These are phyloP conservation scores for Drosophila sechellia DNA, from an alignment of 1,140 invertebrate genomes.

Conservation along the genomic window DNA sequence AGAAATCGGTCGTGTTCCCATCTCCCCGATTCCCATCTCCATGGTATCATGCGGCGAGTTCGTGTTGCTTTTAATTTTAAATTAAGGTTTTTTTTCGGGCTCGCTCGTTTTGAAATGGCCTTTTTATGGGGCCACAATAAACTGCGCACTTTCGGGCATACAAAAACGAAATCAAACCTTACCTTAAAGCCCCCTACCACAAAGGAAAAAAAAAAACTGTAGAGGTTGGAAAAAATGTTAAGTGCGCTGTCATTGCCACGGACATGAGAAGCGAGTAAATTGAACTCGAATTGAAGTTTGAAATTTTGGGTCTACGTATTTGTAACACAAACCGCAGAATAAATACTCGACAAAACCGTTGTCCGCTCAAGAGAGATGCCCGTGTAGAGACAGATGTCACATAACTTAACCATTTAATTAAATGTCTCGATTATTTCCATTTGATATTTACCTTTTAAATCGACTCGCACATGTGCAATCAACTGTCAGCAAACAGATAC, in stretches of 20 bases:
- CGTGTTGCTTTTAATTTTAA: slow-evolving; percentile 56
- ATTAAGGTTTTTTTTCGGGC: slow-evolving; percentile 35
- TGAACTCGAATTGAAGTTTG: slow-evolving; percentile 20
- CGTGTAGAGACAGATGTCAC: too few relatives aligned
- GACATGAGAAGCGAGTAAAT: slow-evolving; percentile 41
- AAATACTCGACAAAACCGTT: not conserved
- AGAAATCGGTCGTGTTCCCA: slow-evolving; percentile 30
- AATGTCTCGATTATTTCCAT: not conserved
- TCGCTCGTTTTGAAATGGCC: slow-evolving; percentile 37
- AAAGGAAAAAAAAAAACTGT: slow-evolving; percentile 10
- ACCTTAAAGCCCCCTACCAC: slow-evolving; percentile 18
- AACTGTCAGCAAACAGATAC: not conserved
- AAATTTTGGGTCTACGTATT: slow-evolving; percentile 4
- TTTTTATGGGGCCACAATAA: slow-evolving; percentile 54
- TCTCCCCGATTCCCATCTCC: slow-evolving; percentile 13
- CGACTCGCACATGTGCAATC: slow-evolving; percentile 6
- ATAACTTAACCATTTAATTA: not conserved
- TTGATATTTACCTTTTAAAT: slow-evolving; percentile 1
- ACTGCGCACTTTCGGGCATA: slow-evolving; percentile 58
- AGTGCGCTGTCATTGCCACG: slow-evolving; percentile 71
- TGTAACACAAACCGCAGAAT: not conserved
- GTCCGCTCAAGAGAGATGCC: not conserved
- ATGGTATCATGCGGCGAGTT: slow-evolving; percentile 60
- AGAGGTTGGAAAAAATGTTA: slow-evolving; percentile 48
- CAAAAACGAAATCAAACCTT: slow-evolving; percentile 16